phyloP scores from a whole-genome alignment of 2,888 invertebrate genomes.

The Hypsopygia costalis region DNA sequence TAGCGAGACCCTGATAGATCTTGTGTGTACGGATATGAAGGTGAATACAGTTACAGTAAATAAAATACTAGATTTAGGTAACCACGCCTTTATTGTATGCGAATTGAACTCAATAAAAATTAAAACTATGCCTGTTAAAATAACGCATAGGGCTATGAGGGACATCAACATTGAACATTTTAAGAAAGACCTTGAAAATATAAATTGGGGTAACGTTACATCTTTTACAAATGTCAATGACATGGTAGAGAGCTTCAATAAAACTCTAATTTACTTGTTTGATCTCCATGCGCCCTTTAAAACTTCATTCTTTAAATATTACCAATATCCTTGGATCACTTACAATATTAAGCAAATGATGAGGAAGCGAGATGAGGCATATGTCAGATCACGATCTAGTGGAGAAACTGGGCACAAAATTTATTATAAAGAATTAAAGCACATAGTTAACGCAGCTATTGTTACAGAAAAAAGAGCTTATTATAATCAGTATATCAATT shows the following conservation, averaged over 20 bases:
- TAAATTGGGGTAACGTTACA: constrained; percentile 4
- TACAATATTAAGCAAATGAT: too few species aligned
- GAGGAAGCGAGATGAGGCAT: constrained; percentile 10
- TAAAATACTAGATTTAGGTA: constrained; percentile 11
- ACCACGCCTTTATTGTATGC: constrained; percentile 12
- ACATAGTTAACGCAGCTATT: too few species aligned
- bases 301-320: background rate
- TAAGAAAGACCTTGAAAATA: background rate
- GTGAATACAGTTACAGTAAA: constrained; percentile 9
- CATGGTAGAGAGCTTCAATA: constrained; percentile 8
- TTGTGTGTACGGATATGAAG: too few species aligned
- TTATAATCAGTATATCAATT: too few species aligned
- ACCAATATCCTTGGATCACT: too few species aligned
- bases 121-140: background rate
- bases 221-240: constrained; percentile 6
- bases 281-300: constrained; percentile 12
- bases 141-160: constrained; percentile 10
- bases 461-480: too few species aligned
- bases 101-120: constrained; percentile 8
- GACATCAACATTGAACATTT: constrained; percentile 9
- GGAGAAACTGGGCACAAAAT: background rate
- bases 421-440: constrained; percentile 11
- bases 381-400: background rate
- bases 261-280: constrained; percentile 6
- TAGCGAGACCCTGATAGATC: too few species aligned